phyloP scores from a whole-genome alignment of 2,113 vertebrate genomes.

The Neopipo cinnamomea region DNA sequence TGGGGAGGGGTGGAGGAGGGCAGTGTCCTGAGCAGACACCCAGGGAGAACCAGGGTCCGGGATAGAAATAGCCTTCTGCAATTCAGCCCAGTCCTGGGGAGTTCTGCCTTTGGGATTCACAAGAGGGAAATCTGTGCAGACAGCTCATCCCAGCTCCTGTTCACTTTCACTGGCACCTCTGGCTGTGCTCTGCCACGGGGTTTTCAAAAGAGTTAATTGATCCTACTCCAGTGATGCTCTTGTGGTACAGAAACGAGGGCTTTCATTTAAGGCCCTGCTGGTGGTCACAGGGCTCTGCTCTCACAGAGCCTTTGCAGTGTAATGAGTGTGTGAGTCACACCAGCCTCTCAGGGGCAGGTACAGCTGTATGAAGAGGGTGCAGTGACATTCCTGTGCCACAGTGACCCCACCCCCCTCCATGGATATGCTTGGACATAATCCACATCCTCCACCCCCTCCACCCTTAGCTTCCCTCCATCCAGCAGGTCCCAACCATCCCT shows the following conservation, averaged over 20 bases:
- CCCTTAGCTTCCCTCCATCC: background rate
- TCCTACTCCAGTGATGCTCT: background rate
- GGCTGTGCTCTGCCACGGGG: background rate
- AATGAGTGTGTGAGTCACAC: background rate
- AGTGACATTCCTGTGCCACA: fast-evolving
- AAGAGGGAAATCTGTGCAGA: background rate
- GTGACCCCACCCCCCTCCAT: background rate
- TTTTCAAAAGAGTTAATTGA: background rate
- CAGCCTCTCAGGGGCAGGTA: background rate
- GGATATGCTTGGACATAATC: fast-evolving
- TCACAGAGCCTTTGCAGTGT: fast-evolving
- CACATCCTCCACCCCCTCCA: background rate
- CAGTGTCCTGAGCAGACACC: fast-evolving
- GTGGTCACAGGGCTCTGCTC: background rate
- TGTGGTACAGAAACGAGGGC: background rate
- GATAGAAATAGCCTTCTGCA: background rate
- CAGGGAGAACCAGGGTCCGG: background rate
- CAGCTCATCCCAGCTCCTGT: background rate
- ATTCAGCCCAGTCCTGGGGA: background rate
- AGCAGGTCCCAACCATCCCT: background rate
- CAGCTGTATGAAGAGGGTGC: background rate
- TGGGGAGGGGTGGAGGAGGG: background rate
- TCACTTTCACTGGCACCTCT: background rate
- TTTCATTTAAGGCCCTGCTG: background rate
- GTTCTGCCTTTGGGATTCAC: background rate